Conservation (phyloP, 2,888 invertebrate genomes). For the Melieria omissa region DNA sequence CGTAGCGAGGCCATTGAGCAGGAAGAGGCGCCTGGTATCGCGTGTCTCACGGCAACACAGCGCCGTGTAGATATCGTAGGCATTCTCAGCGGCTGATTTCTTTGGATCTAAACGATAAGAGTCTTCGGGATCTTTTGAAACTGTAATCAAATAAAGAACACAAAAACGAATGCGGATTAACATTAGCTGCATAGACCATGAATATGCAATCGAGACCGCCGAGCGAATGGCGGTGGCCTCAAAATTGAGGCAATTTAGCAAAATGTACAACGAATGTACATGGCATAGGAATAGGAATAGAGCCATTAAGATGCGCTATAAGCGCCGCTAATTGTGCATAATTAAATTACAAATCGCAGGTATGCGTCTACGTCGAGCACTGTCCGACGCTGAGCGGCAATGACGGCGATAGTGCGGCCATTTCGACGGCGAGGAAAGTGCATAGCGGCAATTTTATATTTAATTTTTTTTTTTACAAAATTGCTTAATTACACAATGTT, state of each 20-base stretch:
- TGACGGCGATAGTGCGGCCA: too few relatives aligned
- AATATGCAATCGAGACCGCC: neutral
- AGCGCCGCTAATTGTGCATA: constrained; percentile 36
- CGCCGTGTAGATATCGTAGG: constrained; percentile 73
- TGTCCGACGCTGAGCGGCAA: too few relatives aligned
- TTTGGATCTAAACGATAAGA: constrained; percentile 72
- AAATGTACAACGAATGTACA: constrained; percentile 1
- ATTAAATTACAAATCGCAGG: too few relatives aligned
- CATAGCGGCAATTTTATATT: too few relatives aligned
- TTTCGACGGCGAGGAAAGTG: too few relatives aligned
- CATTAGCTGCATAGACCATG: too few relatives aligned
- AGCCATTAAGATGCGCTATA: constrained; percentile 31
- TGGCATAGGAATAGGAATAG: too few relatives aligned
- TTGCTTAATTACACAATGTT: too few relatives aligned
- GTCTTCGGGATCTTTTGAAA: constrained; percentile 70
- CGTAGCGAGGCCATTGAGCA: constrained; percentile 89
- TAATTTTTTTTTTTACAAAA: too few relatives aligned
- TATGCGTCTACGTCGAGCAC: too few relatives aligned
- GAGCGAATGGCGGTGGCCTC: constrained; percentile 16
- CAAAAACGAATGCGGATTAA: neutral
- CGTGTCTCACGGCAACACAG: constrained; percentile 71
- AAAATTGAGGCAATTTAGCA: constrained; percentile 28
- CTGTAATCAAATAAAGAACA: constrained; percentile 43
- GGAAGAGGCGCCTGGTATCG: constrained; percentile 83
- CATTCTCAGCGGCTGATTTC: constrained; percentile 73